A percentile compares a stretch with the other conserved stretches of the same genome.
Conservation (phyloP, 1,140 invertebrate genomes). For the Mycetomoellerius zeteki region DNA sequence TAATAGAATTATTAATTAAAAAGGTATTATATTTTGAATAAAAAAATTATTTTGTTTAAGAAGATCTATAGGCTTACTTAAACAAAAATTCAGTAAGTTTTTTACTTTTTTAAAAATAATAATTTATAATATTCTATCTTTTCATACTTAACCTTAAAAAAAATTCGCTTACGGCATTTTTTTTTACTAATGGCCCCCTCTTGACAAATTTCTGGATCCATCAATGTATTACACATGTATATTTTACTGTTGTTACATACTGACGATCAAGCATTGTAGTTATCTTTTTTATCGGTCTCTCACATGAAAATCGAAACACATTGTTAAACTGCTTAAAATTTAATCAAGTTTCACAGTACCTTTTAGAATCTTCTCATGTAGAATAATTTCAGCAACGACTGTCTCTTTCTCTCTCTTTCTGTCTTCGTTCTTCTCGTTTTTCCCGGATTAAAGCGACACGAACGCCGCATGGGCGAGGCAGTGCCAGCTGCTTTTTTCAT, state of each 20-base stretch:
- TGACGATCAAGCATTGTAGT: background rate
- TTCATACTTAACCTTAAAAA: too few relatives aligned
- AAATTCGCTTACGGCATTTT: too few relatives aligned
- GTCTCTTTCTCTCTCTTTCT: background rate
- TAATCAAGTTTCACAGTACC: background rate
- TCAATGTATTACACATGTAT: too few relatives aligned
- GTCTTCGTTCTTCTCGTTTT: background rate
- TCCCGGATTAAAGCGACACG: background rate
- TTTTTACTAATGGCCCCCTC: too few relatives aligned
- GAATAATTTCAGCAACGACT: background rate
- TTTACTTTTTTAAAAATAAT: too few relatives aligned
- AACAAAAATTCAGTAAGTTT: too few relatives aligned
- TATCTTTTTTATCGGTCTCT: background rate
- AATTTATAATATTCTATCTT: too few relatives aligned
- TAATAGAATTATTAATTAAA: too few relatives aligned
- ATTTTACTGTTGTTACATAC: background rate
- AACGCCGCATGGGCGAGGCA: conserved; percentile 29
- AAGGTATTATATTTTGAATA: too few relatives aligned
- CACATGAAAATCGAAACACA: background rate
- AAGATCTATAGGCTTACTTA: too few relatives aligned
- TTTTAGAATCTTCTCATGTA: background rate
- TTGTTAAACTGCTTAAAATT: background rate
- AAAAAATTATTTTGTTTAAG: too few relatives aligned
- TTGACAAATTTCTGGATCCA: too few relatives aligned
- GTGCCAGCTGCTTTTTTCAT: conserved; percentile 61